Evolutionary conservation across 2,797 vertebrate species (phyloP).

Genomic region (Oreochromis grahami): DNA sequence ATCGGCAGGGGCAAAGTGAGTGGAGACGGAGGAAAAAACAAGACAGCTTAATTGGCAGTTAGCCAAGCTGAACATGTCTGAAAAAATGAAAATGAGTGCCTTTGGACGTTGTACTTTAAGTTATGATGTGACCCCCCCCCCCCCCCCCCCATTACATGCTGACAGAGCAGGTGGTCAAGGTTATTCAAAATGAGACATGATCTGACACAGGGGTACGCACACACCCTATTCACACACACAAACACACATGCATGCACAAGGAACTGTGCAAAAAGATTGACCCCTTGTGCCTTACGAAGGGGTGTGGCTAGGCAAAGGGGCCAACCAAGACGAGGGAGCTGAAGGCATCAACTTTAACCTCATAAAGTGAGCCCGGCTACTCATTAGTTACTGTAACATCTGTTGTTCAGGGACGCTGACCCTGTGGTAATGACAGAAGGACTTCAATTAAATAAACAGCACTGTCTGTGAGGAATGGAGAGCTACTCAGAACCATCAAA

Average conservation of each 20-base stretch:
- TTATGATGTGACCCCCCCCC: constrained; percentile 39
- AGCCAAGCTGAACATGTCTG: constrained; percentile 57
- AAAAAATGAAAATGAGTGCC: constrained; percentile 67
- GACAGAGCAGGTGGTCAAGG: constrained; percentile 49
- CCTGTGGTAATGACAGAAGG: constrained; percentile 76
- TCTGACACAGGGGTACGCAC: not conserved
- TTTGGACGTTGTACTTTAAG: constrained; percentile 49
- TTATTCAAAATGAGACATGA: constrained; percentile 50
- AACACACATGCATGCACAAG: not conserved
- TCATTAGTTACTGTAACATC: constrained; percentile 83
- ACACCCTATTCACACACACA: not conserved
- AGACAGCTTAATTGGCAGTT: constrained; percentile 66
- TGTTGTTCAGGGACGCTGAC: constrained; percentile 71
- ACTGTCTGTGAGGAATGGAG: constrained; percentile 64
- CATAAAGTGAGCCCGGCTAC: constrained; percentile 76
- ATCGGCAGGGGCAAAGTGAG: constrained; percentile 49
- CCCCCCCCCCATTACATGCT: not conserved
- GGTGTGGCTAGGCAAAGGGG: constrained; percentile 46
- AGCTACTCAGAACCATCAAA: constrained; percentile 48
- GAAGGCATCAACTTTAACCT: constrained; percentile 79
- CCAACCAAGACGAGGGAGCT: constrained; percentile 43
- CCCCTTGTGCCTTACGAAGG: constrained; percentile 52
- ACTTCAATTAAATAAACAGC: constrained; percentile 73
- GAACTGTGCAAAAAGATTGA: constrained; percentile 55
- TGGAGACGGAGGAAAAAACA: constrained; percentile 35